Percentiles rank a stretch among this genome's conserved stretches.
phyloP scores from a whole-genome alignment of 2,888 invertebrate species.

The Himalopsyche kuldschensis region DNA sequence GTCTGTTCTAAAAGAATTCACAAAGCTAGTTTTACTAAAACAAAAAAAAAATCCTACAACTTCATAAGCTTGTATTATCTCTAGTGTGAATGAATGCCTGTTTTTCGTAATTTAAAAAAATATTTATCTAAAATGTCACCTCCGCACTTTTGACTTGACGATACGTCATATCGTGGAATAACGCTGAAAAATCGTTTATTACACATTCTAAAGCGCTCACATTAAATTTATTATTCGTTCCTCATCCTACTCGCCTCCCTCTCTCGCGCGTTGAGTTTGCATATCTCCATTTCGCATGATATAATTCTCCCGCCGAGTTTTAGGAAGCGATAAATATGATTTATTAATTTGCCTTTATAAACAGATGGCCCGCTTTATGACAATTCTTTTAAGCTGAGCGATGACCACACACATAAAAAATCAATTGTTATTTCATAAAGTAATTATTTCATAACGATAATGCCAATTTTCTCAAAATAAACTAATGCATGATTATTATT shows the following conservation, averaged over 20 bases:
- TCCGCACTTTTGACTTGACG: neutral
- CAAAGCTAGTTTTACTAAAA: no score
- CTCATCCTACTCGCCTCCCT: neutral
- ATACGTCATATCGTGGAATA: neutral
- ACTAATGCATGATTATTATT: no score
- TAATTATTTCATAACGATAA: no score
- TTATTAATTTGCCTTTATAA: constrained; percentile 38
- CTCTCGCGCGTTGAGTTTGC: neutral
- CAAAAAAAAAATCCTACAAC: no score
- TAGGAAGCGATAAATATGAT: constrained; percentile 37
- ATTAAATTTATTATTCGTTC: constrained; percentile 3
- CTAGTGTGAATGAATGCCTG: no score
- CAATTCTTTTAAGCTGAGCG: neutral
- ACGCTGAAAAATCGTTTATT: constrained; percentile 24
- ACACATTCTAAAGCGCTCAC: constrained; percentile 16
- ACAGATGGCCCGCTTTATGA: constrained; percentile 25
- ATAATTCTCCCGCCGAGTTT: constrained; percentile 21
- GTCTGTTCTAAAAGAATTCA: no score
- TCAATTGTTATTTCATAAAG: no score
- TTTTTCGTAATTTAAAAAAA: no score
- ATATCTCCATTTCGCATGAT: neutral
- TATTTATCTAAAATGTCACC: neutral
- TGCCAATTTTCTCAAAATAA: no score
- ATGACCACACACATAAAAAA: neutral
- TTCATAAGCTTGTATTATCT: no score